Evolutionary conservation across 2,888 invertebrate species (phyloP), one percentile per base, ranked within the genome.

Genomic region (Norana najaformis): DNA sequence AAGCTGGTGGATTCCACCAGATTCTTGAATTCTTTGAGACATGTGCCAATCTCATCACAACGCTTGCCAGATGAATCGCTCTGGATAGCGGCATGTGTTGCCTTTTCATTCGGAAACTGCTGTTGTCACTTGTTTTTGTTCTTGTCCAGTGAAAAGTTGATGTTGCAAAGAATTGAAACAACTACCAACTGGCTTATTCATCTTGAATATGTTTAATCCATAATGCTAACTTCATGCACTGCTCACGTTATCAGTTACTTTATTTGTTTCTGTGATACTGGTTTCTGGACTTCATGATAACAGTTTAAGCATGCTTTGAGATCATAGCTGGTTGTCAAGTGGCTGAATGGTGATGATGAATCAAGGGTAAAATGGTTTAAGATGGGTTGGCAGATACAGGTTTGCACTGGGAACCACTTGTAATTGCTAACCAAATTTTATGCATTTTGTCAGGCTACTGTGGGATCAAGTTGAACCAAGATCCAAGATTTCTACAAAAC

Each of bases 1-100:
- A 85, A 16, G 88, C 69, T 34, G 69, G 89, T 38, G 35, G 88
- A 20, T 69, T 89, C 41, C 98, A 99, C 94, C 98, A 98, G 95
- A 99, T 99, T 2, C 98, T 99, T 97, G 99, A 99, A 95, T 99
- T 99, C 96, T 99, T 99, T 94, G 99, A 99, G 96, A 99, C 99
- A 98, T 99, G 99, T 95, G 98, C 99, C 36, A 98, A 98, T 5
- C 96, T 99, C 88, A 99, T 99, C 93, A 98, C 99, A 91, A 99
- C 99, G 93, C 96, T 99, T 92, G 99, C 99, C 47, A 97, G 98
- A 95, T 98, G 89, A 90, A 90, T 47, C 14, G 69, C 69, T 30
- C 36, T 88, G 35, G 69, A n/a, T 69, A 11, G 69, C 69, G 69
- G 69, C 30, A 69, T n/a, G 69, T 69, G 69, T 69, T 69, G 69